These are phyloP conservation scores for Synergus umbraculus DNA, from an alignment of 2,888 invertebrate genomes.

Conservation along the genomic window DNA sequence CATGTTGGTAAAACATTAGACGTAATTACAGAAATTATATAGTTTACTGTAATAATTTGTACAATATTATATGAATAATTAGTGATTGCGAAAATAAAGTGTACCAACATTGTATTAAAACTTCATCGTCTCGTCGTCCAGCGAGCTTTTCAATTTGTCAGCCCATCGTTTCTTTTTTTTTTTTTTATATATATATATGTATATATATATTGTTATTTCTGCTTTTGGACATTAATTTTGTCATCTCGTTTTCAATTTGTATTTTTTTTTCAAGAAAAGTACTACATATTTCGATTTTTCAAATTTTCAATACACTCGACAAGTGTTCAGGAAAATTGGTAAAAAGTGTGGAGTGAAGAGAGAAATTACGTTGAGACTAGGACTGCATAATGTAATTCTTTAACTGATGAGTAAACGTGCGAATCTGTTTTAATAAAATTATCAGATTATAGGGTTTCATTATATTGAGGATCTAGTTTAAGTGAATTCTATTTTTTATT, in stretches of 20 bases:
- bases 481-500: constrained; percentile 16
- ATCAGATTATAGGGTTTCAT: not conserved
- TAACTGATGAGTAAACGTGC: not conserved
- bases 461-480: constrained; percentile 14
- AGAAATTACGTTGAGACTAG: constrained; percentile 10
- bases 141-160: constrained; percentile 37
- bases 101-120: constrained; percentile 74
- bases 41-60: constrained; percentile 77
- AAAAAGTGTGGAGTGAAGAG: not conserved
- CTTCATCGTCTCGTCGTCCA: constrained; percentile 44
- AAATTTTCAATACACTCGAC: not conserved
- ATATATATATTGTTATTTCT: constrained; percentile 5
- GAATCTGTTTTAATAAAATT: constrained; percentile 10
- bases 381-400: constrained; percentile 31
- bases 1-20: constrained; percentile 73
- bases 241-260: not conserved
- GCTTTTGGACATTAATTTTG: not conserved
- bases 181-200: not conserved
- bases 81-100: constrained; percentile 74
- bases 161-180: constrained; percentile 14
- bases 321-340: not conserved
- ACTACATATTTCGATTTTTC: not conserved
- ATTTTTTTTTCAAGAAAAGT: not conserved
- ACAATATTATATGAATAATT: constrained; percentile 75
- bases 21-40: constrained; percentile 74